Conservation (phyloP, 2,113 vertebrate genomes). For the Pteropus alecto region DNA sequence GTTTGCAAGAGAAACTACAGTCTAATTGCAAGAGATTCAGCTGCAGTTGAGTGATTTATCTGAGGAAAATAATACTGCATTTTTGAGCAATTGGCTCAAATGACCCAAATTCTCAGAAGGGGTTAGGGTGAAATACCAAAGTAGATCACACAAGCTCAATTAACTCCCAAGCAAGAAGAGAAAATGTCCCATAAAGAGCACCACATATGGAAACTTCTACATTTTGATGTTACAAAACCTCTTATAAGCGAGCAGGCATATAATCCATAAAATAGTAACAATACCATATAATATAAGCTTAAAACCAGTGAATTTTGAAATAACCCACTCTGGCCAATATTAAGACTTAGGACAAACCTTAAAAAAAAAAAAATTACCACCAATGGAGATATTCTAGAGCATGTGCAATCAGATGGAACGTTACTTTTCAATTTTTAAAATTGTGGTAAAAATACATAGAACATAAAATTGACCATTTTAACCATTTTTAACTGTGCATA, state of each 20-base stretch:
- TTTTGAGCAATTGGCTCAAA: neutral
- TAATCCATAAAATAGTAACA: neutral
- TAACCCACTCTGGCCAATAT: neutral
- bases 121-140: neutral
- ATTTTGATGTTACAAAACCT: neutral
- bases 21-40: neutral
- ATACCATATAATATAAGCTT: neutral
- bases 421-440: neutral
- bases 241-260: neutral
- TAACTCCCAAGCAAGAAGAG: neutral
- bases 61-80: slow-evolving; percentile 13
- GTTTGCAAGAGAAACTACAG: neutral
- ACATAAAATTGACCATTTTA: neutral
- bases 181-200: neutral
- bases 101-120: neutral
- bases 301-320: neutral
- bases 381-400: neutral
- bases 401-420: neutral
- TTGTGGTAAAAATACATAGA: neutral
- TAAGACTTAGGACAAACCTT: neutral
- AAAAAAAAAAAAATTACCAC: neutral
- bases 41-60: neutral
- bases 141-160: neutral
- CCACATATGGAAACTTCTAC: neutral
- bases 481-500: neutral